These are phyloP conservation scores for Oplegnathus fasciatus DNA, from an alignment of 2,113 vertebrate genomes.

Conservation along the genomic window DNA sequence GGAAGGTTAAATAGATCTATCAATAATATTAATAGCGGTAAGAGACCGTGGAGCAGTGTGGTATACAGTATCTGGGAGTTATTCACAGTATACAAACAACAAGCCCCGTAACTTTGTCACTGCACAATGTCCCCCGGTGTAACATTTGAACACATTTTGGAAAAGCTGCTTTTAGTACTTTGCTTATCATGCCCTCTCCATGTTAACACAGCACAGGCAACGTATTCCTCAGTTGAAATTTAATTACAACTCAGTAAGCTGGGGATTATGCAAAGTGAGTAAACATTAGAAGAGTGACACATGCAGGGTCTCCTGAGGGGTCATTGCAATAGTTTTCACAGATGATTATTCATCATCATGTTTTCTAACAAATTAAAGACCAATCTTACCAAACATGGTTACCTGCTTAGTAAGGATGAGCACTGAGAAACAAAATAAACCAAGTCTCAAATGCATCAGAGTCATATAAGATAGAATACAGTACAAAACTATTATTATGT, in stretches of 20 bases:
- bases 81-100: background rate
- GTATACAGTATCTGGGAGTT: background rate
- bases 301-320: constrained; percentile 24
- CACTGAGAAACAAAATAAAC: background rate
- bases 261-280: constrained; percentile 72
- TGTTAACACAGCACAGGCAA: constrained; percentile 48
- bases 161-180: constrained; percentile 6
- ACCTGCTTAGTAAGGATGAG: background rate
- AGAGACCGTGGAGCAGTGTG: background rate
- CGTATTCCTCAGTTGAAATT: constrained; percentile 50
- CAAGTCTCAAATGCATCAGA: background rate
- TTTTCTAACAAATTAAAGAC: background rate
- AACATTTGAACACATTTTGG: constrained; percentile 14
- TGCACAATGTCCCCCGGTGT: background rate
- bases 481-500: background rate
- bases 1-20: constrained; percentile 39
- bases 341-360: constrained; percentile 27
- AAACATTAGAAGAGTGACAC: constrained; percentile 59
- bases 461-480: background rate
- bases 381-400: background rate
- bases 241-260: constrained; percentile 59
- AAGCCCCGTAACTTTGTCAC: constrained; percentile 12
- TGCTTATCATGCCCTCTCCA: constrained; percentile 37
- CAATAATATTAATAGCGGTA: constrained; percentile 36
- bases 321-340: background rate